These are phyloP conservation scores for Thinocorus orbignyianus DNA, from an alignment of 2,113 vertebrate species.

Conservation along the genomic window DNA sequence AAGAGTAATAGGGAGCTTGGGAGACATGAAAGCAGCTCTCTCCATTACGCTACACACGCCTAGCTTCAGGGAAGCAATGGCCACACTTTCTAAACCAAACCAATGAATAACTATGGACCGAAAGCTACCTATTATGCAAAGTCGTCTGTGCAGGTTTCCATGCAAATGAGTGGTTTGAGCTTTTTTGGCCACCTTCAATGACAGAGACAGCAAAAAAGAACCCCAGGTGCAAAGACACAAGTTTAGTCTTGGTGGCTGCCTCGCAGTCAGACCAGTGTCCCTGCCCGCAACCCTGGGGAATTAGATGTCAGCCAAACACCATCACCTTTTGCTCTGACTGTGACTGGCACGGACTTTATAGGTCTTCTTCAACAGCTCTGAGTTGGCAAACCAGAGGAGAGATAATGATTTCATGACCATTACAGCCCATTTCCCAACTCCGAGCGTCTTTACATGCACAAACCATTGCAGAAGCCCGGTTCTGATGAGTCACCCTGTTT, in stretches of 20 bases:
- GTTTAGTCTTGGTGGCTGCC: not conserved
- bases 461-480: not conserved
- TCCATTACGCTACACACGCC: not conserved
- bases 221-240: not conserved
- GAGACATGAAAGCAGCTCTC: not conserved
- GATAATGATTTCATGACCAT: fast-evolving
- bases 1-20: not conserved
- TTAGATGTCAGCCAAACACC: not conserved
- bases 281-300: not conserved
- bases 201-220: not conserved
- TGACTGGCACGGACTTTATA: not conserved
- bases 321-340: not conserved
- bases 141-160: not conserved
- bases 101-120: not conserved
- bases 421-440: not conserved
- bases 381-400: not conserved
- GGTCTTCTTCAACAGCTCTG: not conserved
- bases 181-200: not conserved
- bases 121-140: not conserved
- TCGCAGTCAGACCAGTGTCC: not conserved
- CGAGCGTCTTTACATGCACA: not conserved
- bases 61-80: not conserved
- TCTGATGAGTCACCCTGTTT: not conserved
- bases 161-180: not conserved
- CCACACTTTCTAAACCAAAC: not conserved